Evolutionary conservation across 2,113 vertebrate species (phyloP).

Genomic region (Mirza zaza): DNA sequence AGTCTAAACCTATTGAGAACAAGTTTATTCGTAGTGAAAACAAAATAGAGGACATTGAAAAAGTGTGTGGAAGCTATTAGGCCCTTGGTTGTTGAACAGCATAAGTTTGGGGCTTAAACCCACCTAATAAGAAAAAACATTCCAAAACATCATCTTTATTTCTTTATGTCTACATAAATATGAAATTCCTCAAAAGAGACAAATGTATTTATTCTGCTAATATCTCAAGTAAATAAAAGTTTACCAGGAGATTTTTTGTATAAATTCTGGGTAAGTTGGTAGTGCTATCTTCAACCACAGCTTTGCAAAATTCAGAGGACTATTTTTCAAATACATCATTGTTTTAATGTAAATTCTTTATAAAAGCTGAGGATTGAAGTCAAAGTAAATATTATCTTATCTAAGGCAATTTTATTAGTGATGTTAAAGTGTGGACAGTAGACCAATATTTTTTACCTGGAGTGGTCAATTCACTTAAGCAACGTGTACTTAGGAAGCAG

Average conservation of each 20-base stretch:
- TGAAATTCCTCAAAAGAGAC: not conserved
- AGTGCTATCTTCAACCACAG: not conserved
- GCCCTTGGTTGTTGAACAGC: not conserved
- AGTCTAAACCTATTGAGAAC: not conserved
- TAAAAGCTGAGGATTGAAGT: not conserved
- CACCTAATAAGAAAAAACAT: not conserved
- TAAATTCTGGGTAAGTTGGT: not conserved
- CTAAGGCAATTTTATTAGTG: not conserved
- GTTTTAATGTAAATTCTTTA: conserved; percentile 4
- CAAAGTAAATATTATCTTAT: conserved; percentile 21
- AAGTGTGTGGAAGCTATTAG: not conserved
- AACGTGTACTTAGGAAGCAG: not conserved
- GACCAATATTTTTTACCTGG: not conserved
- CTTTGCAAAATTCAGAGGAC: not conserved
- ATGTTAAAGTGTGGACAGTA: not conserved
- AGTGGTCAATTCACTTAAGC: not conserved
- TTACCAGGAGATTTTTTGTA: not conserved
- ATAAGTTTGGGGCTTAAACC: not conserved
- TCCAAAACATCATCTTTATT: not conserved
- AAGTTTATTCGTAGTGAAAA: not conserved
- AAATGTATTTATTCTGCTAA: not conserved
- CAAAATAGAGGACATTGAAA: not conserved
- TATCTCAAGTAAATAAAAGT: not conserved
- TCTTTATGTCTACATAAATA: not conserved
- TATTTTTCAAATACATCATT: conserved; percentile 29